Base-by-base conservation (phyloP, 2,797 vertebrate species). In the Hippocampus kuda region DNA sequence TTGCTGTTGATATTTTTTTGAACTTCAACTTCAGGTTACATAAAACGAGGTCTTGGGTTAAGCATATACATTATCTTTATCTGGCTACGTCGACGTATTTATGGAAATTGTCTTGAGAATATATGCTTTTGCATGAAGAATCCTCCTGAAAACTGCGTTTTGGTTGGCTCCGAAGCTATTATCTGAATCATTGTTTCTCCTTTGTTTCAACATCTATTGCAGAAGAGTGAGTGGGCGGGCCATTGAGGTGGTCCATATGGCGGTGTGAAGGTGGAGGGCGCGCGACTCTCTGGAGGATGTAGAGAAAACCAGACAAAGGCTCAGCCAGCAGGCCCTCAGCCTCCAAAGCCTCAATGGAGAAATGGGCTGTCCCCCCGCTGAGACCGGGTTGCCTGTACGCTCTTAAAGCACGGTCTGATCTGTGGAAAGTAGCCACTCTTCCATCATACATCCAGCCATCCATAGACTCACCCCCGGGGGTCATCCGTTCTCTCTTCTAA, bases 271-370 rank as follows among this genome's bases (percentile, higher is more conserved):
- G 86, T 73, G 15, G 78, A 70, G 72, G 75, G 74, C 82, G 81
- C 68, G 82, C 84, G 85, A 87, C 78, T 86, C 84, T 87, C 81
- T 85, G 76, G 81, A 88, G 83, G 84, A 87, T 81, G 77, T 71
- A 73, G 87, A 84, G 81, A 81, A 84, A 84, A 74, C 77, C 68
- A 79, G 83, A 92, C 90, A 92, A 91, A 88, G 79, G 70, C 87
- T 81, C 79, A 87, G 83, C 86, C 84, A 85, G 87, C 79, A 86
- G 83, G 77, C 78, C 82, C 78, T 87, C 70, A 80, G 79, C 79
- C 79, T 75, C 79, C 70, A 86, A 73, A 81, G 75, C 84, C 83
- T 89, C 88, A 90, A 89, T 87, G 85, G 79, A 85, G 79, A 81
- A 69, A 67, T 67, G 75, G 82, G 75, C 34, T 70, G 84, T 76